Evolutionary conservation across 2,888 invertebrate species (phyloP), one percentile per base, ranked within the genome.

Genomic region (Morpho helenor): DNA sequence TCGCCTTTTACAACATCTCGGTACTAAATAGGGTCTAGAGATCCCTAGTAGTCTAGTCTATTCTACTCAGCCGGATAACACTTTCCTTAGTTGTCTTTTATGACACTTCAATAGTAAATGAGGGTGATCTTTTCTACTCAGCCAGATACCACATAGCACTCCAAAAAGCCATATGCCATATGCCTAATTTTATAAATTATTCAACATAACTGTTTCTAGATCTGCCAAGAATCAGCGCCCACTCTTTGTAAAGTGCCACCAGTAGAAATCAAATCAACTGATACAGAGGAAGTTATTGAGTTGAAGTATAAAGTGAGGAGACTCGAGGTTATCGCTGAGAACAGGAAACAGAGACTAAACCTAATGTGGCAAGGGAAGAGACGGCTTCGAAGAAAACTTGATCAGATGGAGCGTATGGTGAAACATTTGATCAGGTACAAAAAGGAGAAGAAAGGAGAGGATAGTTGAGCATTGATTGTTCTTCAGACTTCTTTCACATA

Each of bases 271-370:
- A 70, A 71, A 9, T 69, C 79, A 0, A 70, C 70, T 1, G 86
- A 88, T 54, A 65, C 84, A 0, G 72, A 79, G 49, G 84, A 87
- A 68, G 79, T 85, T 0, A 72, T 82, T 3, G 62, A 79, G 61
- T 64, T 87, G 0, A 87, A 84, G 65, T 67, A 80, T 63, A 84
- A 80, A 72, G 72, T 87, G 0, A 72, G 71, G 0, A 73, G 84
- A 56, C 64, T 87, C 7, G 82, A 84, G 68, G 68, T 80, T 2
- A 73, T 87, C 5, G 80, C 87, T 0, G 78, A 75, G 5, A 79
- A 77, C 16, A 72, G 85, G 45, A 84, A 80, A 60, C 73, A 70
- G 42, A 75, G 75, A 51, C 65, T 86, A 7, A 77, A 79, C 40
- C 66, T 77, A 0, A 75, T 86, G 77, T 80, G 82, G 80, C 82